phyloP scores from a whole-genome alignment of 2,797 vertebrate genomes.

The Pygocentrus nattereri region DNA sequence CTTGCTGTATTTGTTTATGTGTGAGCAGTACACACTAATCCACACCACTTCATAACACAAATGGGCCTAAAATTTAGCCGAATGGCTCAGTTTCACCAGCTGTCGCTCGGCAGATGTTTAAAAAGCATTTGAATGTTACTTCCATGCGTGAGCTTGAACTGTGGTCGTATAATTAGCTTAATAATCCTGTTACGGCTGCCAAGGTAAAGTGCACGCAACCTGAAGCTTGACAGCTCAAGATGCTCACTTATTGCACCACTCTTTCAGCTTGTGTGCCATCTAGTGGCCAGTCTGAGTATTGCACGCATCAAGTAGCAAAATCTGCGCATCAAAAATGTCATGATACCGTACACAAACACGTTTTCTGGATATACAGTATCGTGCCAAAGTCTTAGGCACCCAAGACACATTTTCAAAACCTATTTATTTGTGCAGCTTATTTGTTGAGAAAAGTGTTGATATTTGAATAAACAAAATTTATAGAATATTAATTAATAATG shows the following conservation, averaged over 20 bases:
- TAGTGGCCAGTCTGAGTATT: slow-evolving; percentile 47
- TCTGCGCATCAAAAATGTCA: neutral
- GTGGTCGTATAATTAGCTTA: neutral
- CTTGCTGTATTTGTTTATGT: neutral
- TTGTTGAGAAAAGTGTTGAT: too few species aligned
- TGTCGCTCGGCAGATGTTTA: neutral
- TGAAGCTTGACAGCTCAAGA: too few species aligned
- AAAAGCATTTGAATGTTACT: neutral
- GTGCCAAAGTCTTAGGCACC: too few species aligned
- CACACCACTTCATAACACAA: neutral
- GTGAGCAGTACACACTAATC: neutral
- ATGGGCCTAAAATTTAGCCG: neutral
- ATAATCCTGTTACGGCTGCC: neutral
- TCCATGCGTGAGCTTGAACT: neutral
- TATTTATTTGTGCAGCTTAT: too few species aligned
- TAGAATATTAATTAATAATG: too few species aligned
- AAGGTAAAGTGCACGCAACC: too few species aligned
- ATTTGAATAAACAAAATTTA: too few species aligned
- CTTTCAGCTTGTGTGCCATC: slow-evolving; percentile 20
- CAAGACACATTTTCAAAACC: too few species aligned
- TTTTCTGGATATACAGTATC: too few species aligned
- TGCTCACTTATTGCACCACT: neutral
- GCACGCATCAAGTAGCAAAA: neutral
- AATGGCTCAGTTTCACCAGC: neutral
- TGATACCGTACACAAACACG: too few species aligned